A percentile compares a stretch with the other conserved stretches of the same genome.
Evolutionary conservation across 2,888 invertebrate genomes (phyloP).

Genomic region (Drymonia ruficornis): DNA sequence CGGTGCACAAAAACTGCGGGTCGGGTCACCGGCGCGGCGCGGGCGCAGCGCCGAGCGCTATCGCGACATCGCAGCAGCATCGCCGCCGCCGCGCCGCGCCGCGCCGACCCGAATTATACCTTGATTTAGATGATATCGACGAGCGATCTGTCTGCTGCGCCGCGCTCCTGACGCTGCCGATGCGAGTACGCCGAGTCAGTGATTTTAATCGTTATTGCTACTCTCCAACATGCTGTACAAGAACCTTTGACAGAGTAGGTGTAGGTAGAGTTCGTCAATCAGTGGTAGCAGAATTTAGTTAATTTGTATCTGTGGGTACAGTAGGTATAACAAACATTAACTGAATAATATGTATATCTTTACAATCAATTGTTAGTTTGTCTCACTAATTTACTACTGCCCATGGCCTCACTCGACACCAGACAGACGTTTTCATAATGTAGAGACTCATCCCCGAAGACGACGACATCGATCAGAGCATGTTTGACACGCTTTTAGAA

Average conservation of each 20-base stretch:
- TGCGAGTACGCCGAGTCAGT: constrained; percentile 7
- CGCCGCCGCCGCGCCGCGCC: no score
- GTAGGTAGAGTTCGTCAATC: no score
- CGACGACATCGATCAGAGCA: constrained; percentile 14
- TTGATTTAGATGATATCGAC: constrained; percentile 56
- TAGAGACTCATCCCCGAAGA: neutral
- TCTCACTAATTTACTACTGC: no score
- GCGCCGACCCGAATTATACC: constrained; percentile 40
- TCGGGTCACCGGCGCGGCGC: constrained; percentile 11
- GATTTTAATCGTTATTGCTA: neutral
- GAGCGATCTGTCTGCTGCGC: constrained; percentile 34
- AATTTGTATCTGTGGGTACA: no score
- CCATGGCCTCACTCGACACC: no score
- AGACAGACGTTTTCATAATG: neutral
- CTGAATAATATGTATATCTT: no score
- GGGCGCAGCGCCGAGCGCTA: constrained; percentile 21
- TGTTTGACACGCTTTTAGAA: constrained; percentile 12
- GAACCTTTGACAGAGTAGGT: no score
- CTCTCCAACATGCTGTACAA: neutral
- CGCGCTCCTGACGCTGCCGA: constrained; percentile 16
- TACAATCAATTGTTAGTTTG: neutral
- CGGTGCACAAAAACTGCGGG: constrained; percentile 41
- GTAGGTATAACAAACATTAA: no score
- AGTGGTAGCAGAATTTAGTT: no score
- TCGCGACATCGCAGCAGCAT: constrained; percentile 41